Base-by-base conservation (phyloP, 2,797 vertebrate genomes). In the Enteromius thamalakanensis region DNA sequence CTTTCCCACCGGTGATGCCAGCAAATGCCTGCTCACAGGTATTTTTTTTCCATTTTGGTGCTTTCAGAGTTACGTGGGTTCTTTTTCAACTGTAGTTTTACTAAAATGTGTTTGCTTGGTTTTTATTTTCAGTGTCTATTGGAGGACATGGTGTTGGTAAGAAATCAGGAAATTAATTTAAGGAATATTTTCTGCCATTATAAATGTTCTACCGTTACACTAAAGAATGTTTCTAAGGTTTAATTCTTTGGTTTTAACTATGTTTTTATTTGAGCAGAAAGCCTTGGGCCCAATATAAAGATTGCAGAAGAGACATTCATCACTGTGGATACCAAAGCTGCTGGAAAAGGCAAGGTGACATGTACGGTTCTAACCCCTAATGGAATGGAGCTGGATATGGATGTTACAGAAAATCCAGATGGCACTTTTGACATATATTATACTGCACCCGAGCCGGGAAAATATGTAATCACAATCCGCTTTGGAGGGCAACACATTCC, bases 381-480 rank as follows among this genome's bases (percentile, higher is more conserved):
- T 0, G 98, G 97, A n/a, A 94, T 96, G 0, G 97, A 99, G 90
- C 91, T 98, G 19, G 98, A 99, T 2, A 96, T 99, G 90, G 97
- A 99, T 0, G 98, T 99, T 90, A 96, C 97, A 29, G 98, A 99
- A 92, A 99, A 99, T 91, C 95, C 92, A 0, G 97, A 99, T 0
- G 98, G 98, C 17, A 99, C 98, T 84, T 99, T 99, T 32, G 97
- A 99, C 89, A 99, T 99, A 93, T 99, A 97, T 93, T 99, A 98
- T 93, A 99, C 98, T 0, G 98, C 98, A 0, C 97, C 97, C 0
- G 95, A 98, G 89, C 97, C 98, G 0, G 98, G 98, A 15, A 98
- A 99, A 93, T 99, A 99, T 1, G 92, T 97, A 87, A 97, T 99
- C 91, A 97, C 97, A 88, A 97, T 99, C 87, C 97, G 98, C 86